Base-by-base conservation (phyloP, 2,888 invertebrate species). In the Iselma pallidipennis region DNA sequence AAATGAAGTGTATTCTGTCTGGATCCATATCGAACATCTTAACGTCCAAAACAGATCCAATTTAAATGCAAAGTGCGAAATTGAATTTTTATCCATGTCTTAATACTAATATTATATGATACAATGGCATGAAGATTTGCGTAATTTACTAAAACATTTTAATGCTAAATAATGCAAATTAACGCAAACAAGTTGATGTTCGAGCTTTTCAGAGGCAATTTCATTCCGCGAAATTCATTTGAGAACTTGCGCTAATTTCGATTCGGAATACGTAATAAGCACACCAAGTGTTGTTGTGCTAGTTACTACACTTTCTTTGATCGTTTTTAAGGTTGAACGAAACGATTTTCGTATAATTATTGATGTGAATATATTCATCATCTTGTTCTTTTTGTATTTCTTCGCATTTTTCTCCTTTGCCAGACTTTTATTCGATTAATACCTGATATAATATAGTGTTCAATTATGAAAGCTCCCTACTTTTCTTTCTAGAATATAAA, bases 141-240 rank as follows among this genome's bases (percentile, higher is more conserved):
- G 69, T 70, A 70, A 67, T 70, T 70, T 65, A 59, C 55, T 63
- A 62, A 63, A 59, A 66, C 66, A 70, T 68, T 71, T 71, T 70
- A 66, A 71, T 71, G 73, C 66, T 69, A 71, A 71, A 68, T 70
- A 69, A 72, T 73, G 73, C 66, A 73, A 72, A 73, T 73, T 66
- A 65, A 68, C 61, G 66, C 69, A 72, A 73, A 74, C 71, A 74
- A 69, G 66, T 70, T 67, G 69, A 68, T 70, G 72, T 68, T 65
- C 57, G 58, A 61, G 70, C 61, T 57, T 70, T 70, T 69, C 52
- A 59, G 62, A 64, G 68, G 60, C 63, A 63, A 63, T 63, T 57
- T 52, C 63, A 60, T 49, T 68, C 66, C 66, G 61, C 63, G 58
- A 66, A 63, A 69, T 67, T 66, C 66, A 67, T 68, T 69, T 64